phyloP scores from a whole-genome alignment of 2,797 vertebrate species.

The Spea hammondii region DNA sequence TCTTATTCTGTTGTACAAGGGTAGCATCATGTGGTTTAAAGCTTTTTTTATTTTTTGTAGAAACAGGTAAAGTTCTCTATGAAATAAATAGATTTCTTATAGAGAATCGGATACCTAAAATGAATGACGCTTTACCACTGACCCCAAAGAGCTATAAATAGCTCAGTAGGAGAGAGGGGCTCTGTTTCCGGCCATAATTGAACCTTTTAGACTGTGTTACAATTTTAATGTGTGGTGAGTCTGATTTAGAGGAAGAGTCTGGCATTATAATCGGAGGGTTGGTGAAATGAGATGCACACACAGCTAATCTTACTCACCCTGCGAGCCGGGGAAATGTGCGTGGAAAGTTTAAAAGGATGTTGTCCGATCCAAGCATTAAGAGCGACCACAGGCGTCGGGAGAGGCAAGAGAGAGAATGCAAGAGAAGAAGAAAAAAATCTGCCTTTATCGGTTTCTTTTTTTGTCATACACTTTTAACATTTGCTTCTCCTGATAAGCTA shows the following conservation, averaged over 20 bases:
- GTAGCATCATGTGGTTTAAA: no score
- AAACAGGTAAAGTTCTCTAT: not conserved
- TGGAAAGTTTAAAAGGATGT: conserved; percentile 52
- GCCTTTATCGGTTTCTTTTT: conserved; percentile 23
- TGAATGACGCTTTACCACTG: conserved; percentile 9
- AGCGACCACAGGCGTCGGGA: conserved; percentile 52
- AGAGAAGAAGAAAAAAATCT: conserved; percentile 22
- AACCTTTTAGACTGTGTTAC: conserved; percentile 46
- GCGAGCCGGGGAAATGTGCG: conserved; percentile 26
- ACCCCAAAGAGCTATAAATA: conserved; percentile 31
- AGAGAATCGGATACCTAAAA: not conserved
- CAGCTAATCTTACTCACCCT: conserved; percentile 28
- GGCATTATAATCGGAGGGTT: conserved; percentile 34
- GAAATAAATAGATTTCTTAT: no score
- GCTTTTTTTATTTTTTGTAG: not conserved
- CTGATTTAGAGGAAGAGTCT: conserved; percentile 51
- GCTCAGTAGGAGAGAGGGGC: not conserved
- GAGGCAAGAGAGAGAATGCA: conserved; percentile 12
- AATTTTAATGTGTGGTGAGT: conserved; percentile 54
- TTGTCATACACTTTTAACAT: not conserved
- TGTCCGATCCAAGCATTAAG: conserved; percentile 48
- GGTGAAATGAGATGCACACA: conserved; percentile 22
- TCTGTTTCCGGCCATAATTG: conserved; percentile 41
- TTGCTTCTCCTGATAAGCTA: no score
- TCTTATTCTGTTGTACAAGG: no score